Conservation (phyloP, 2,888 invertebrate species). For the Erpobdella octoculata region DNA sequence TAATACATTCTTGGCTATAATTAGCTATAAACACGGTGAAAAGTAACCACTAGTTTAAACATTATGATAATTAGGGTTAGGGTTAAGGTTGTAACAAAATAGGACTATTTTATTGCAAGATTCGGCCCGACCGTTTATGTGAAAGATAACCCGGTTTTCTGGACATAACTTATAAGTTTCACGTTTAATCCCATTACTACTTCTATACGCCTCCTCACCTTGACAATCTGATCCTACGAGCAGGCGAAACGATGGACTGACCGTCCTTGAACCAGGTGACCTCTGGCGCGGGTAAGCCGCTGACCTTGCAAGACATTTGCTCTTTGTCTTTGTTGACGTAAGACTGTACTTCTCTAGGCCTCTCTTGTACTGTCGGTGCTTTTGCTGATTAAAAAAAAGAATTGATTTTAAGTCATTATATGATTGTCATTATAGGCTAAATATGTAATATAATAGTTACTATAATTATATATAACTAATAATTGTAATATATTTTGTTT, state of each 20-base stretch:
- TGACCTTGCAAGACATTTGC: background rate
- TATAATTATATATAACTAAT: background rate
- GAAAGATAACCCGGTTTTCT: no score
- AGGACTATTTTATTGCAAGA: no score
- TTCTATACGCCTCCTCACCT: no score
- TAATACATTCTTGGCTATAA: no score
- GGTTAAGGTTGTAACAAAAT: no score
- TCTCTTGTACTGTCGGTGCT: background rate
- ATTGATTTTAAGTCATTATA: background rate
- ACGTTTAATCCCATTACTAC: no score
- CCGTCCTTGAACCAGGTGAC: constrained; percentile 3
- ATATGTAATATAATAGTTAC: background rate
- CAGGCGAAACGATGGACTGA: background rate
- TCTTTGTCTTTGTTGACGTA: background rate
- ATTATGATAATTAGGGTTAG: no score
- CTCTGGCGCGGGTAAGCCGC: background rate
- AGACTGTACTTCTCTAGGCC: background rate
- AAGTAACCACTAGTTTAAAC: no score
- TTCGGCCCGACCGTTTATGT: no score
- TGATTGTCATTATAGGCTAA: background rate
- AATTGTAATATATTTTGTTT: background rate
- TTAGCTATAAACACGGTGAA: no score
- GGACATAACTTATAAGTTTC: no score
- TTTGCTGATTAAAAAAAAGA: background rate
- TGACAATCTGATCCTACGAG: background rate